A percentile compares a stretch with the other conserved stretches of the same genome.
These are phyloP conservation scores for Vanacampus margaritifer DNA, from an alignment of 2,113 vertebrate genomes.

Conservation along the genomic window DNA sequence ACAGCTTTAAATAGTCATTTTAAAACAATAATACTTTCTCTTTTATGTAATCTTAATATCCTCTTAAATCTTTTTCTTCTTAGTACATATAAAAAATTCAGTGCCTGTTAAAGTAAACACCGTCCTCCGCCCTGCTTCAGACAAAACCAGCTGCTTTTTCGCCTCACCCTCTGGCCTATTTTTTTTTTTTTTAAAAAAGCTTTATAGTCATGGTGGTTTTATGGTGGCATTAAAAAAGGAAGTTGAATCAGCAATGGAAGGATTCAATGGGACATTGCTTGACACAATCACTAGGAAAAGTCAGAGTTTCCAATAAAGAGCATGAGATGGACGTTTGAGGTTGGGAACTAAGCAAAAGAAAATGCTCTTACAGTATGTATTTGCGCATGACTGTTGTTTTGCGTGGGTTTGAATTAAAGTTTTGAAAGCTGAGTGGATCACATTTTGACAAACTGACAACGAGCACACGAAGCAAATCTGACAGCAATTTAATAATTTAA, in stretches of 20 bases:
- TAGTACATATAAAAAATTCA: slow-evolving; percentile 4
- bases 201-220: background rate
- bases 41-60: background rate
- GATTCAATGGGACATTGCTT: slow-evolving; percentile 32
- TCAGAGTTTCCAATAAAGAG: slow-evolving; percentile 32
- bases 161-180: background rate
- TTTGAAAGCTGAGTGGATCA: slow-evolving; percentile 42
- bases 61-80: slow-evolving; percentile 13
- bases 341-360: slow-evolving; percentile 23
- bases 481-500: slow-evolving; percentile 53
- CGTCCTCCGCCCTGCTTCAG: background rate
- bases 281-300: slow-evolving; percentile 28
- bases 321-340: slow-evolving; percentile 23
- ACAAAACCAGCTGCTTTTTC: slow-evolving; percentile 23
- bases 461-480: slow-evolving; percentile 50
- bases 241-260: slow-evolving; percentile 14
- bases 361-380: slow-evolving; percentile 10
- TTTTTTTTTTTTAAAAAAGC: slow-evolving; percentile 1
- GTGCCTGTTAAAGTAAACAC: slow-evolving; percentile 22
- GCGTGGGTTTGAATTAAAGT: slow-evolving; percentile 57
- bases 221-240: slow-evolving; percentile 18
- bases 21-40: background rate
- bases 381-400: slow-evolving; percentile 8
- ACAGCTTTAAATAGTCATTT: background rate
- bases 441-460: slow-evolving; percentile 51